These are phyloP conservation scores for Ianthella basta DNA, from an alignment of 37 sponge, comb jelly and placozoan genomes.

Conservation along the genomic window DNA sequence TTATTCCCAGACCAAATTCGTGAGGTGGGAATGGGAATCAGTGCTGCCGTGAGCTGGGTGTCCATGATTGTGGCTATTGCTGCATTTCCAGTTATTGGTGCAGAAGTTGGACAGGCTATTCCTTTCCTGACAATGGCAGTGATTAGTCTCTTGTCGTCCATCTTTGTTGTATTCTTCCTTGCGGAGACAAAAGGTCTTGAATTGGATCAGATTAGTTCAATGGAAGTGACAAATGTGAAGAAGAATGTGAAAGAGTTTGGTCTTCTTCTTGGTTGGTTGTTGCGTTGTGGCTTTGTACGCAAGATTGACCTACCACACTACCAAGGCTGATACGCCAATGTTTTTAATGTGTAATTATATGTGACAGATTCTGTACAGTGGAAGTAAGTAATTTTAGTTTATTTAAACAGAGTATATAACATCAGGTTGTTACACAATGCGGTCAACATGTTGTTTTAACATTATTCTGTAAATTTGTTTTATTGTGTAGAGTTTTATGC, in stretches of 20 bases:
- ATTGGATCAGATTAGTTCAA: constrained; percentile 50
- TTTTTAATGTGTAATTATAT: no score
- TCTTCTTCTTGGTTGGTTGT: neutral
- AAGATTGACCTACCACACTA: no score
- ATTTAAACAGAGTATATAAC: no score
- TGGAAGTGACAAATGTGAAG: neutral
- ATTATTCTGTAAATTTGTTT: no score
- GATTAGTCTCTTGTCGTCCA: constrained; percentile 20
- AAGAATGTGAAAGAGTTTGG: constrained; percentile 22
- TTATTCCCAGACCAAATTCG: constrained; percentile 37
- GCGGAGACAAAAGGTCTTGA: constrained; percentile 64
- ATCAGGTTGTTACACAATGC: no score
- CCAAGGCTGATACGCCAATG: no score
- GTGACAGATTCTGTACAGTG: no score
- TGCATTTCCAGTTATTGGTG: constrained; percentile 3
- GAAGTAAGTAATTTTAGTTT: no score
- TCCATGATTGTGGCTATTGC: neutral
- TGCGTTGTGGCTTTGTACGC: neutral
- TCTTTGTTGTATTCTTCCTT: constrained; percentile 54
- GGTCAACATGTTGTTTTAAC: no score
- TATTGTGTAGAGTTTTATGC: no score
- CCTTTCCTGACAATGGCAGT: constrained; percentile 31
- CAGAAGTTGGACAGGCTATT: constrained; percentile 22
- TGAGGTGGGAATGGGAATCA: constrained; percentile 32
- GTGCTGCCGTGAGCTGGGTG: constrained; percentile 23